Evolutionary conservation across 2,888 invertebrate species (phyloP).

Genomic region (Nemoura dubitans): DNA sequence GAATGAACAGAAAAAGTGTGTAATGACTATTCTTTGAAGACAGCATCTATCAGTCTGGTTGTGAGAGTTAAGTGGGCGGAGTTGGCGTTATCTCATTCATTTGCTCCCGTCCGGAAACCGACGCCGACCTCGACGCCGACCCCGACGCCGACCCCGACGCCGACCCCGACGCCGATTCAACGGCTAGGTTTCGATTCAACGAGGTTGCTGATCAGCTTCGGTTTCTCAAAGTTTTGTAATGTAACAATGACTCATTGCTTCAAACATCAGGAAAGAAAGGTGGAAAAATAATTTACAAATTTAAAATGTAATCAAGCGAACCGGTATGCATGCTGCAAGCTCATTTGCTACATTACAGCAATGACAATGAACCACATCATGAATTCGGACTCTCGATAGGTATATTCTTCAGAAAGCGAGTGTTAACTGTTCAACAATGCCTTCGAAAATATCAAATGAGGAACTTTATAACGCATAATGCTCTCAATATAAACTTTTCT

Average conservation of each 20-base stretch:
- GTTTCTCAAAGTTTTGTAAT: no score
- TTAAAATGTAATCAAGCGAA: no score
- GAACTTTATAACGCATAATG: background rate
- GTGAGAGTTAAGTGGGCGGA: background rate
- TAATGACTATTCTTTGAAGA: constrained; percentile 27
- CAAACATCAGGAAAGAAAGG: no score
- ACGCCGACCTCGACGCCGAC: background rate
- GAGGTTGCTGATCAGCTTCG: background rate
- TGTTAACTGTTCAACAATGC: background rate
- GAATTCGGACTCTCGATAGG: background rate
- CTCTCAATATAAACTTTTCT: background rate
- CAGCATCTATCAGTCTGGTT: background rate
- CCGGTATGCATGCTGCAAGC: no score
- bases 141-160: background rate
- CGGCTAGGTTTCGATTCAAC: background rate
- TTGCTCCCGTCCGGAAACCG: background rate
- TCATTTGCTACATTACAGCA: no score
- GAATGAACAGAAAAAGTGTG: background rate
- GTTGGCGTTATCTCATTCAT: background rate
- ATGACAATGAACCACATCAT: no score
- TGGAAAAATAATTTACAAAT: no score
- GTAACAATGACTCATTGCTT: no score
- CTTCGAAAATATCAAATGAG: background rate
- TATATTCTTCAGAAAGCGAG: background rate
- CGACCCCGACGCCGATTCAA: no score